phyloP scores from a whole-genome alignment of 2,113 vertebrate species.

The Catharus minimus region DNA sequence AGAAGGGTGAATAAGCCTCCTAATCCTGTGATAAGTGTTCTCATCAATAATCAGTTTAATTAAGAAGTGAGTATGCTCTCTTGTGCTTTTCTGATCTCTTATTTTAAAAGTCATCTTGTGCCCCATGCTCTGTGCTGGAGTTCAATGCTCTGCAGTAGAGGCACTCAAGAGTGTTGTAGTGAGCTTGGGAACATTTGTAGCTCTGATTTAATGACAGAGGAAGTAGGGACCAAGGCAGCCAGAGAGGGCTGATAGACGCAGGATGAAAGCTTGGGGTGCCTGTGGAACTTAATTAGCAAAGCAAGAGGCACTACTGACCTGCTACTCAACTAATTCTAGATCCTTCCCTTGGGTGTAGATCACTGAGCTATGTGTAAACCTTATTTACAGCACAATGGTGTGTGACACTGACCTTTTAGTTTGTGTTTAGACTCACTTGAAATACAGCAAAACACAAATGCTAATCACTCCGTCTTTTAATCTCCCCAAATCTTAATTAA shows the following conservation, averaged over 20 bases:
- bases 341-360: not conserved
- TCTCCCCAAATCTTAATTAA: conserved; percentile 25
- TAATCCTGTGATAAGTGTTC: not conserved
- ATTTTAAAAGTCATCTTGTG: not conserved
- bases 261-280: not conserved
- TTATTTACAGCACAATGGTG: not conserved
- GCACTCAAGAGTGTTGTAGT: not conserved
- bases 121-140: not conserved
- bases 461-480: not conserved
- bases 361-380: not conserved
- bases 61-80: not conserved
- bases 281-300: not conserved
- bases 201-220: not conserved
- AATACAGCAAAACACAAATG: not conserved
- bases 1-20: not conserved
- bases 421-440: not conserved
- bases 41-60: not conserved
- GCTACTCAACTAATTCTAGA: not conserved
- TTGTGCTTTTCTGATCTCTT: not conserved
- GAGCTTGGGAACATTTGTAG: not conserved
- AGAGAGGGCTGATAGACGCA: not conserved
- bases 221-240: not conserved
- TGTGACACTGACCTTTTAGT: not conserved
- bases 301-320: not conserved
- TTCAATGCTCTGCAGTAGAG: not conserved